Percentiles rank a stretch among this genome's conserved stretches.
Evolutionary conservation across 2,888 invertebrate genomes (phyloP).

Genomic region (Plagiodera versicolora): DNA sequence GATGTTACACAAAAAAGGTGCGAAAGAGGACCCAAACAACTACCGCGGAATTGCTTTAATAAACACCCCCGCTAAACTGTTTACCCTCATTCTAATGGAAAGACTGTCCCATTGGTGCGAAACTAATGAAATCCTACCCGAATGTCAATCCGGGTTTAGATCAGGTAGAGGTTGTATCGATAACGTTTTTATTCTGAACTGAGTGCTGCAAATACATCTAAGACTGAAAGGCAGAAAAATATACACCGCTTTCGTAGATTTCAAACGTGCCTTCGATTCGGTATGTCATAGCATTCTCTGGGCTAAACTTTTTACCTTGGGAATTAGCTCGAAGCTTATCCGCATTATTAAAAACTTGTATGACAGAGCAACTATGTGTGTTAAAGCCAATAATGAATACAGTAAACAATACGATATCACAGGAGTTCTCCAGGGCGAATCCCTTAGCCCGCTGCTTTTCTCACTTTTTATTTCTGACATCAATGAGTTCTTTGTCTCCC

Average conservation of each 20-base stretch:
- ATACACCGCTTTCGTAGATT: neutral
- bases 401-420: slow-evolving; percentile 2
- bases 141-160: neutral
- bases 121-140: neutral
- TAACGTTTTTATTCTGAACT: neutral
- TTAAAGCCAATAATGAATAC: neutral
- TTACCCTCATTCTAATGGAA: neutral
- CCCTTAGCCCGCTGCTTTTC: slow-evolving; percentile 7
- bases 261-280: neutral
- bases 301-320: neutral
- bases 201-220: neutral
- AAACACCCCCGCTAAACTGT: slow-evolving; percentile 2
- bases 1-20: neutral
- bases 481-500: neutral
- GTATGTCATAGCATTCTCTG: neutral
- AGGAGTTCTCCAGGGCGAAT: slow-evolving; percentile 1
- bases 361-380: neutral
- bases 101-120: slow-evolving; percentile 1
- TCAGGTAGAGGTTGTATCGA: neutral
- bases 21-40: slow-evolving; percentile 1
- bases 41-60: slow-evolving; percentile 7
- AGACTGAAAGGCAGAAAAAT: neutral
- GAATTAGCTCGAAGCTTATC: neutral
- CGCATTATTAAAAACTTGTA: neutral
- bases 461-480: slow-evolving; percentile 10